Conservation (phyloP, 2,888 invertebrate species). For the Clistopyga incitator region DNA sequence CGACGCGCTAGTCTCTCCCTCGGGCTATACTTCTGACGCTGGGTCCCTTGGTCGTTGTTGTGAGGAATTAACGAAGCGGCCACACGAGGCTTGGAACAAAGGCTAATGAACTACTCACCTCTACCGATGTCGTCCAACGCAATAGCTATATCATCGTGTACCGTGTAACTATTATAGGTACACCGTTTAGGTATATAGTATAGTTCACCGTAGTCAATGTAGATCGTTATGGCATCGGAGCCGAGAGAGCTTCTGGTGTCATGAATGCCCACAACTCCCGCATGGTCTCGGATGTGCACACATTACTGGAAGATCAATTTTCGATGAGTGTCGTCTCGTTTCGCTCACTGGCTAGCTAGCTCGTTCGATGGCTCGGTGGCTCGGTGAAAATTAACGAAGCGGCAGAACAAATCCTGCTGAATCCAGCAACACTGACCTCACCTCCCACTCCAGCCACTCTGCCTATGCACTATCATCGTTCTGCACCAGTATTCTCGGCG, state of each 20-base stretch:
- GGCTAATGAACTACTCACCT: conserved; percentile 27
- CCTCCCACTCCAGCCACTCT: conserved; percentile 6
- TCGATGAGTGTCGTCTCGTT: conserved; percentile 65
- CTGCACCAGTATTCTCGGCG: conserved; percentile 56
- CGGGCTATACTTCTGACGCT: not conserved
- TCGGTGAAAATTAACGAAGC: conserved; percentile 65
- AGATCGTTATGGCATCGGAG: conserved; percentile 21
- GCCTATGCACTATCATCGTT: conserved; percentile 60
- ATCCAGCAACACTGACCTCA: conserved; percentile 47
- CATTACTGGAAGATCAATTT: conserved; percentile 66
- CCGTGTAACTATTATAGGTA: conserved; percentile 11
- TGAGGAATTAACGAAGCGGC: conserved; percentile 26
- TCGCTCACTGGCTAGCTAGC: conserved; percentile 53
- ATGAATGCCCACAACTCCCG: conserved; percentile 37
- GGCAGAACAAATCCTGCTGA: conserved; percentile 64
- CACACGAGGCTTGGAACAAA: conserved; percentile 23
- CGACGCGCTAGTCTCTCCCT: conserved; percentile 11
- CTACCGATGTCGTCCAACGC: not conserved
- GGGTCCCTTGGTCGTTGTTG: not conserved
- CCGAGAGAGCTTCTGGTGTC: conserved; percentile 20
- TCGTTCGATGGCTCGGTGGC: conserved; percentile 57
- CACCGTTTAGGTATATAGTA: not conserved
- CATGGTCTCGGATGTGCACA: conserved; percentile 37
- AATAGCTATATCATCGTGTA: not conserved
- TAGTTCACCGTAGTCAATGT: conserved; percentile 9